Evolutionary conservation across 2,113 vertebrate species (phyloP), one percentile per base, ranked within the genome.

Genomic region (Halcyon malimbica): DNA sequence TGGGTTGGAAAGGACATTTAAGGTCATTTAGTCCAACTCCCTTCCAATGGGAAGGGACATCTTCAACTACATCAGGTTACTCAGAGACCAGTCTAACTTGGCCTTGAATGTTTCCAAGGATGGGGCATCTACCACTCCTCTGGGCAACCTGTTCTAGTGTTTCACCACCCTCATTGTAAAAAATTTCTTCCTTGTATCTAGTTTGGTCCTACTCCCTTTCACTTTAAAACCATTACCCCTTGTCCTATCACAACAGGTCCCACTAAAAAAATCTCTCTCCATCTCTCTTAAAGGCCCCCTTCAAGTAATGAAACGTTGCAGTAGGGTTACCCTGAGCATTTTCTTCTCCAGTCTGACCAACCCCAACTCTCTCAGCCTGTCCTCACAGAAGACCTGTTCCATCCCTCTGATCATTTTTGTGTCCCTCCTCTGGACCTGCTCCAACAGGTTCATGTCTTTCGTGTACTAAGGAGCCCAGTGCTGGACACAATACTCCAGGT

Each of bases 81-180:
- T 63, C 48, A 73, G 35, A 77, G 8, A 25, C 37, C 41, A 4
- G 1, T 77, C 12, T n/a, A n/a, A 7, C 5, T 16, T 37, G 28
- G 51, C 11, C 6, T 46, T 29, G 42, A 78, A 11, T 41, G 21
- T n/a, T 68, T n/a, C 33, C 53, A 73, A 48, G 4, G 15, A 60
- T 35, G 10, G 37, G 29, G 6, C 1, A 0, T 26, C 23, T 17
- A 51, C 5, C 8, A 25, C 31, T 2, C 29, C 16, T 63, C 53
- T 53, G 69, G 28, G 21, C 4, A 81, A 53, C 25, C 1, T 29
- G 4, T 41, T 25, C 26, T 29, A 63, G 1, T 71, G 28, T 37
- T 65, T 76, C 7, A 51, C 6, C 51, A 57, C 10, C 4, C 37
- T 63, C 14, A 41, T 0, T 1, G 2, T 19, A 44, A 75, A 76